phyloP scores from a whole-genome alignment of 1,140 invertebrate genomes.

The Drosophila pallidifrons region DNA sequence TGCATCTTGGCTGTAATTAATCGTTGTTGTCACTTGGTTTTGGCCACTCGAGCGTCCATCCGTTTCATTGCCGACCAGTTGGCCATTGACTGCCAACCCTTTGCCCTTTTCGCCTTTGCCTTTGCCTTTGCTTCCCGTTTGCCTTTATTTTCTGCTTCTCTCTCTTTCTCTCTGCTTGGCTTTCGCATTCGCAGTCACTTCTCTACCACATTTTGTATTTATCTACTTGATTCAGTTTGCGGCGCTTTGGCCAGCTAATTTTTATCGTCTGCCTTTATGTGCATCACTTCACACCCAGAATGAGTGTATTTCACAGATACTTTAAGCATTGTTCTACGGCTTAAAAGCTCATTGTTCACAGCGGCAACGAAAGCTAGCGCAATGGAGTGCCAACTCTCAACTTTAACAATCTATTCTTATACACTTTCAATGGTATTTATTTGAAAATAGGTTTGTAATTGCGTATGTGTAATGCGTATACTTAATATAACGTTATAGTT shows the following conservation, averaged over 20 bases:
- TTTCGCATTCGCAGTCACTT: constrained; percentile 7
- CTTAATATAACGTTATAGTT: too few species aligned
- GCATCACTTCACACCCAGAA: constrained; percentile 52
- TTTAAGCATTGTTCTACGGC: constrained; percentile 48
- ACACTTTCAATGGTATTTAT: neutral
- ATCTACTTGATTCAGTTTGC: constrained; percentile 55
- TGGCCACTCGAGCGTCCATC: constrained; percentile 53
- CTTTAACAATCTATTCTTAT: neutral
- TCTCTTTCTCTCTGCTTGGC: neutral
- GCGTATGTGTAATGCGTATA: too few species aligned
- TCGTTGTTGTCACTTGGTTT: constrained; percentile 56
- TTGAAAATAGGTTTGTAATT: too few species aligned
- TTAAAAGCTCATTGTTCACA: constrained; percentile 39
- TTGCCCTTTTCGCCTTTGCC: constrained; percentile 8
- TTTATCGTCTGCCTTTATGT: constrained; percentile 51
- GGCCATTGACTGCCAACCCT: constrained; percentile 38
- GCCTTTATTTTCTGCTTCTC: neutral
- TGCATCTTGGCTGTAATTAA: constrained; percentile 55
- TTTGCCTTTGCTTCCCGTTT: neutral
- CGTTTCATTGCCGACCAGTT: constrained; percentile 42
- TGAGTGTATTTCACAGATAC: constrained; percentile 47
- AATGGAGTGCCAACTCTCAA: neutral
- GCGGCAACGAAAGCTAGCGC: neutral
- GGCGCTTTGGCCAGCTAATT: constrained; percentile 51
- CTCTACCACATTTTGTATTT: constrained; percentile 40